A percentile compares a stretch with the other conserved stretches of the same genome.
These are phyloP conservation scores for Dreissena polymorpha DNA, from an alignment of 1,140 invertebrate genomes.

Conservation along the genomic window DNA sequence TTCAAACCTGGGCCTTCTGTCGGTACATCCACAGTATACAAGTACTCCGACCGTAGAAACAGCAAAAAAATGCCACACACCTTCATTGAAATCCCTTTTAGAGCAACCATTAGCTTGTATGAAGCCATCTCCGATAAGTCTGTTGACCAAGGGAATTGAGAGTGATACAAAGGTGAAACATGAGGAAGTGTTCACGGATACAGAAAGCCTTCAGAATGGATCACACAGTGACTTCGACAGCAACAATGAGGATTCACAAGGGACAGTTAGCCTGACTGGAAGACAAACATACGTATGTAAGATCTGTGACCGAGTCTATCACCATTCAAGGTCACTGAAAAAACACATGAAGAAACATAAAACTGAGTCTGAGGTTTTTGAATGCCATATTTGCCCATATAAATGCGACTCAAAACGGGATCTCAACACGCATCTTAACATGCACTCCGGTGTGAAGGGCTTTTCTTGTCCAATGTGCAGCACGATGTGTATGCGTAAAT, in stretches of 20 bases:
- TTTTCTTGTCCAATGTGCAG: constrained; percentile 38
- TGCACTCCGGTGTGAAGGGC: constrained; percentile 15
- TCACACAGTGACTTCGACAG: not conserved
- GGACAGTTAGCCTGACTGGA: not conserved
- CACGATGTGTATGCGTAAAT: constrained; percentile 30
- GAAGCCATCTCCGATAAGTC: not conserved
- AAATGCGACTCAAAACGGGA: constrained; percentile 26
- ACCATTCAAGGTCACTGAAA: constrained; percentile 48
- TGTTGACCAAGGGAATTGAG: too few relatives aligned
- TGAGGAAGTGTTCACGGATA: too few relatives aligned
- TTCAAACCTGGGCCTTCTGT: too few relatives aligned
- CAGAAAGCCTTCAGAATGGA: constrained; percentile 6
- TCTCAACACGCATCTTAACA: constrained; percentile 26
- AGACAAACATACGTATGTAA: constrained; percentile 11
- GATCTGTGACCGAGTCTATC: constrained; percentile 32
- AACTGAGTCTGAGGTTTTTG: constrained; percentile 8
- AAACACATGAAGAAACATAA: constrained; percentile 53
- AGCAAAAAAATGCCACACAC: not conserved
- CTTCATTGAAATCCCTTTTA: constrained; percentile 32
- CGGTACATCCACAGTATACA: too few relatives aligned
- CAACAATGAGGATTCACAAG: constrained; percentile 11
- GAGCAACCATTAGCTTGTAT: constrained; percentile 36
- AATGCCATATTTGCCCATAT: constrained; percentile 35
- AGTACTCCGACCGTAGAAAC: too few relatives aligned
- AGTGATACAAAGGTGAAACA: too few relatives aligned